A percentile compares a stretch with the other conserved stretches of the same genome.
Conservation (phyloP, 2,888 invertebrate species). For the Arenicola marina region DNA sequence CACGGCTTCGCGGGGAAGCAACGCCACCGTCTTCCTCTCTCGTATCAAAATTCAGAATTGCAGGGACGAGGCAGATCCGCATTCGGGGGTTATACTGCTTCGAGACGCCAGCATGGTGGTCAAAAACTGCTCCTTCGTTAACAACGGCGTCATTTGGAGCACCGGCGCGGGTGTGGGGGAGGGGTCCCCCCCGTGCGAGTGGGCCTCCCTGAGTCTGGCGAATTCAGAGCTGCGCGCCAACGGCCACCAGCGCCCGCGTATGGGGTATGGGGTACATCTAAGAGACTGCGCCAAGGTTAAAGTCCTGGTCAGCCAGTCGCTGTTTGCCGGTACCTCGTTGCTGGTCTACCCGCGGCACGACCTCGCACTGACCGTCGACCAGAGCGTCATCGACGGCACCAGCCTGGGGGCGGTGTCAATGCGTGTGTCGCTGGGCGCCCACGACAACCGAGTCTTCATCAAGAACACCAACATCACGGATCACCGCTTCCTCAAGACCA, state of each 20-base stretch:
- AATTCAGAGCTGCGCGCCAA: neutral
- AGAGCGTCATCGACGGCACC: neutral
- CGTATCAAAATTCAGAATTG: slow-evolving; percentile 1
- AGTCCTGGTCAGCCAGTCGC: neutral
- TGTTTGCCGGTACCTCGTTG: neutral
- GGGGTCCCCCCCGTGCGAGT: neutral
- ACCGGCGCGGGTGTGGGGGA: neutral
- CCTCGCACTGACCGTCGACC: neutral
- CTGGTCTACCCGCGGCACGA: neutral
- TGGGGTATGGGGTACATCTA: neutral
- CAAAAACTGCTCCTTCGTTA: neutral
- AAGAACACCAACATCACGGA: neutral
- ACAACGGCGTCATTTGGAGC: neutral
- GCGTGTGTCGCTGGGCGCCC: neutral
- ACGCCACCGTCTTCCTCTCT: neutral
- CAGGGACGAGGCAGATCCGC: neutral
- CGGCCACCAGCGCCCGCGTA: neutral
- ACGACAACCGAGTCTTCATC: neutral
- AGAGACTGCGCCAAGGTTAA: neutral
- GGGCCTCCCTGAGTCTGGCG: neutral
- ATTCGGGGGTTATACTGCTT: neutral
- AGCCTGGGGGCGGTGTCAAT: neutral
- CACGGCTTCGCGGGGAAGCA: neutral
- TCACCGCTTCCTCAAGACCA: neutral
- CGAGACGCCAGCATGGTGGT: neutral